These are phyloP conservation scores for Microctonus hyperodae DNA, from an alignment of 2,888 invertebrate genomes.

Conservation along the genomic window DNA sequence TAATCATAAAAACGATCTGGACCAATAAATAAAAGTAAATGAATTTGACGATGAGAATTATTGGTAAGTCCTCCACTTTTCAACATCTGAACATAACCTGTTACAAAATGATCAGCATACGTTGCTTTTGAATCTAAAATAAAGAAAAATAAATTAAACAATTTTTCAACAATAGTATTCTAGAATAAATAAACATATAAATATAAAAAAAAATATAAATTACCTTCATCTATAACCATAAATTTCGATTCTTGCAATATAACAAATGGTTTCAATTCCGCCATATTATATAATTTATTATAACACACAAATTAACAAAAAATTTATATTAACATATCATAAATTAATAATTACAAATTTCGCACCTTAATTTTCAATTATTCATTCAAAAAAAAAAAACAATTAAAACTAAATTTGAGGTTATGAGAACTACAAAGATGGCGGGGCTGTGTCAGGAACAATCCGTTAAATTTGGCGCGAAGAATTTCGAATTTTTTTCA, in stretches of 20 bases:
- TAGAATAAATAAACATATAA: not conserved
- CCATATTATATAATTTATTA: constrained; percentile 36
- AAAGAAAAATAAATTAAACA: not conserved
- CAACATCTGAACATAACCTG: constrained; percentile 53
- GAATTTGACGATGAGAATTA: constrained; percentile 28
- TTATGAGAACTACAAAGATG: too few relatives aligned
- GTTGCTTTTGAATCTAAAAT: constrained; percentile 48
- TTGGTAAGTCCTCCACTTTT: constrained; percentile 40
- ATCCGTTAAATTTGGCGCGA: not conserved
- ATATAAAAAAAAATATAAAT: constrained; percentile 24
- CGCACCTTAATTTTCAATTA: too few relatives aligned
- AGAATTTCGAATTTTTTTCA: not conserved
- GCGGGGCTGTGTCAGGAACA: too few relatives aligned
- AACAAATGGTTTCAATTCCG: constrained; percentile 45
- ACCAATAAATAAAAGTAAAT: constrained; percentile 51
- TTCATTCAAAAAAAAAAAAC: too few relatives aligned
- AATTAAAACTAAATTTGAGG: too few relatives aligned
- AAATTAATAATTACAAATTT: too few relatives aligned
- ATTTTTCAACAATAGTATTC: not conserved
- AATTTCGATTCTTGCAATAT: constrained; percentile 46
- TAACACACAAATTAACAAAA: not conserved
- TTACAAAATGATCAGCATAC: constrained; percentile 48
- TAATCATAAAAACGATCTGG: constrained; percentile 44
- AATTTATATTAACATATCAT: too few relatives aligned
- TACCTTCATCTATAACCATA: constrained; percentile 57